Evolutionary conservation across 2,797 vertebrate species (phyloP), one percentile per base, ranked within the genome.

Genomic region (Holocentrus rufus): DNA sequence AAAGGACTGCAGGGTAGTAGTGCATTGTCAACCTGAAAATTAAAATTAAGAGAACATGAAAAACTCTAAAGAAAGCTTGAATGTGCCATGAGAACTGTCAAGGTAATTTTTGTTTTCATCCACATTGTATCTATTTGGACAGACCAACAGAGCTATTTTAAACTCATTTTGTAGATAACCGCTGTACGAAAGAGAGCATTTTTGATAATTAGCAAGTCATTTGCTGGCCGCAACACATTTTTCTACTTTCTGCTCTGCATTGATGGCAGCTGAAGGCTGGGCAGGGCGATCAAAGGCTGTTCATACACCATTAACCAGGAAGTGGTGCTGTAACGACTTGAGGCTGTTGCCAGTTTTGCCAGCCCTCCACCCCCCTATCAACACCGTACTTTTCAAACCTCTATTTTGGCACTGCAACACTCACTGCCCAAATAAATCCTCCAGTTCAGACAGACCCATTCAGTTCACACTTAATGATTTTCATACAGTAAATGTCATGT

Each of bases 261-360:
- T 77, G 87, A 85, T 86, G 87, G 85, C 85, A 81, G 85, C 79
- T 90, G 82, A 85, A 72, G 80, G 74, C 82, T 88, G 81, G 82
- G 68, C 69, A 82, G 82, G 61, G 69, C 76, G 82, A 91, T 92
- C 92, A 93, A 94, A 94, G 91, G 76, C 82, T 80, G 72, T 93
- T 94, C 89, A 94, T 93, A 93, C 91, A 91, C 90, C 91, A 94
- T 94, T 93, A 93, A 93, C 86, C 85, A 84, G 81, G 88, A 93
- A 92, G 89, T 91, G 85, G 85, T 87, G 82, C 90, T 85, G 84
- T 90, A 91, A 92, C 74, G 65, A 88, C 83, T 86, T 22, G 17
- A 81, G 69, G 78, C 87, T 87, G 87, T 88, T 89, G 90, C 87
- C 87, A 91, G 82, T 75, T 91, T 90, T 91, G 86, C 92, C 91